These are phyloP conservation scores for Ptyas mucosa DNA, from an alignment of 2,113 vertebrate genomes.

Conservation along the genomic window DNA sequence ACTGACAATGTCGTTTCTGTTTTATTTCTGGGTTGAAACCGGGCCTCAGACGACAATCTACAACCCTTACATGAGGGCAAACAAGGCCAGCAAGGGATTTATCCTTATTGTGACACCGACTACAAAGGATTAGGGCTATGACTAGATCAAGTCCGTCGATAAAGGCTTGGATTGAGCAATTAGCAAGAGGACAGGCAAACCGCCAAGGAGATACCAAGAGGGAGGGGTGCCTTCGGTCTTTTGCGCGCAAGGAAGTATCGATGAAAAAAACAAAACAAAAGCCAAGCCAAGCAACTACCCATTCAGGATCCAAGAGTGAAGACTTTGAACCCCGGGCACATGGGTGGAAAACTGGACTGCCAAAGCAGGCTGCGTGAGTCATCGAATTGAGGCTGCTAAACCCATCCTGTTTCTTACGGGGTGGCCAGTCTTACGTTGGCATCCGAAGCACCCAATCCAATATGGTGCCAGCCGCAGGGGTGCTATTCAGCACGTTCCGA, in stretches of 20 bases:
- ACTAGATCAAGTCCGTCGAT: neutral
- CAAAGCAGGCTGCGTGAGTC: neutral
- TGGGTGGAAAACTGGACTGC: neutral
- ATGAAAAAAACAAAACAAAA: neutral
- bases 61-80: neutral
- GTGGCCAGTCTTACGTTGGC: neutral
- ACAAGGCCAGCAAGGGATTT: neutral
- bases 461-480: neutral
- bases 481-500: too few relatives aligned
- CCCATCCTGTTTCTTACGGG: neutral
- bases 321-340: neutral
- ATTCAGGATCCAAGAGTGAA: neutral
- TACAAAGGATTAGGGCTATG: neutral
- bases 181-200: neutral
- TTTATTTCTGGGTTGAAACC: neutral
- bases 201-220: neutral
- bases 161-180: neutral
- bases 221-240: neutral
- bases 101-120: neutral
- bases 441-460: neutral
- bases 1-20: neutral
- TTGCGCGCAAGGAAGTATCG: neutral
- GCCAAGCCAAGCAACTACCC: neutral
- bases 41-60: neutral
- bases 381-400: neutral